Evolutionary conservation across 2,797 vertebrate species (phyloP), one percentile per base, ranked within the genome.

Genomic region (Leptodactylus fallax): DNA sequence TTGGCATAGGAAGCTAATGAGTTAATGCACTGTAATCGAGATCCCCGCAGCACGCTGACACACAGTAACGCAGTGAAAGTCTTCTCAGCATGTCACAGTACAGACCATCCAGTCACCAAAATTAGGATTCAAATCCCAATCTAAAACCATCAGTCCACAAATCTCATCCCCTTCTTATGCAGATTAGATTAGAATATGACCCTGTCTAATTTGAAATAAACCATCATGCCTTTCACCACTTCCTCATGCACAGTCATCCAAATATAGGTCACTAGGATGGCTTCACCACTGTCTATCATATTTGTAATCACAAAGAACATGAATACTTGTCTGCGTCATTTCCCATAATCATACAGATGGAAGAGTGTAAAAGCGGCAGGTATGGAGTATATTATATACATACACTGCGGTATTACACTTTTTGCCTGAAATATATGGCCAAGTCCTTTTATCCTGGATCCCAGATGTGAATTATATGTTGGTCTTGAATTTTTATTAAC

Each of bases 221-320:
- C 74, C 74, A 77, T 77, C 74, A 60, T 58, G 53, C 27, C 56
- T 60, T 61, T 60, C 77, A 23, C 77, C 51, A 19, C 53, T n/a
- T 49, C 45, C 53, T 27, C 78, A 60, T 80, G 23, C 78, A 80
- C 78, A 80, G 55, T 19, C 78, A 80, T 80, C 55, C 74, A 77
- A 53, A 77, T 77, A 77, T 77, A 77, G 74, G 74, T 77, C 74
- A 77, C 74, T 77, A 77, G 74, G 74, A 77, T 77, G 74, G 74
- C 74, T 77, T 53, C 21, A 23, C 23, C 74, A 53, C 74, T 77
- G 47, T 53, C 74, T 23, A 77, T 77, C 74, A 77, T 77, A 51
- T 77, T 77, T 53, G 74, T 23, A 77, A 74, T 74, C 45, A n/a
- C 45, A 49, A 11, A 51, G 74, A 77, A 77, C 19, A 77, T 23